These are phyloP conservation scores for Brachypteracias leptosomus DNA, from an alignment of 2,113 vertebrate genomes.

Conservation along the genomic window DNA sequence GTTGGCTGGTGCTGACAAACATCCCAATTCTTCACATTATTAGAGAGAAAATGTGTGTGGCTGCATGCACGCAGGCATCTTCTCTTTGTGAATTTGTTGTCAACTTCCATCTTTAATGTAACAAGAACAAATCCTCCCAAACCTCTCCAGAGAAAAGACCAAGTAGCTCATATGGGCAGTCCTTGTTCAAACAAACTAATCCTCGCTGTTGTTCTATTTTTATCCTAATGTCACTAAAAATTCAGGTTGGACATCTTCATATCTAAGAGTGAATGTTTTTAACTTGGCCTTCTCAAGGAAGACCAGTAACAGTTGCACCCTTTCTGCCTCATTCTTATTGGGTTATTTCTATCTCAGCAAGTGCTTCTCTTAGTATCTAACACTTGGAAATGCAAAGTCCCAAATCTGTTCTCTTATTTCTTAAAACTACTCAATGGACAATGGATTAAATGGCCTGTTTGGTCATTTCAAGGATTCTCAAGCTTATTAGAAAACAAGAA, in stretches of 20 bases:
- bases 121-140: background rate
- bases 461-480: background rate
- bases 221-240: background rate
- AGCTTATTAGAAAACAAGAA: background rate
- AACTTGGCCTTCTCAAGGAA: background rate
- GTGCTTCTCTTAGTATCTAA: background rate
- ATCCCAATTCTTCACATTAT: background rate
- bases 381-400: background rate
- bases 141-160: background rate
- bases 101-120: background rate
- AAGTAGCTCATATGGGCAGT: background rate
- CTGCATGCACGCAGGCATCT: background rate
- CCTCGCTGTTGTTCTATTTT: background rate
- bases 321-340: background rate
- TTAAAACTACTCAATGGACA: background rate
- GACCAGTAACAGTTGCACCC: background rate
- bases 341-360: background rate
- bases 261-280: background rate
- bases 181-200: background rate
- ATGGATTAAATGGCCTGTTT: background rate
- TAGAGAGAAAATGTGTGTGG: background rate
- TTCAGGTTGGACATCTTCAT: background rate
- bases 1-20: background rate
- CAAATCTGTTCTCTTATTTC: background rate
- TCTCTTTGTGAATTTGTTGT: background rate